Conservation (phyloP, 2,797 vertebrate species). For the Smutsia gigantea region DNA sequence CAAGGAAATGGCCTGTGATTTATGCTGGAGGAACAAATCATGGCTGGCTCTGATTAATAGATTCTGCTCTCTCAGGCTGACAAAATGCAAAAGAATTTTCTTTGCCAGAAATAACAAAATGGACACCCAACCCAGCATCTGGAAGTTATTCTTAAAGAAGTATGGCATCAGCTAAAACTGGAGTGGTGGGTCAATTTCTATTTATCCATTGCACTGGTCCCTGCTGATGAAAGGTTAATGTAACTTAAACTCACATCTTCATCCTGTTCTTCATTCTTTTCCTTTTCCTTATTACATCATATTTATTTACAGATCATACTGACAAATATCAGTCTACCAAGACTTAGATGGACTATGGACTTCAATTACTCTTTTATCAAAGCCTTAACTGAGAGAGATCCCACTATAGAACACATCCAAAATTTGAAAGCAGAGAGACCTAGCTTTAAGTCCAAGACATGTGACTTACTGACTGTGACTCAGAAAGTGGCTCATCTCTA, state of each 20-base stretch:
- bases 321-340: not conserved
- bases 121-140: slow-evolving; percentile 75
- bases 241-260: slow-evolving; percentile 41
- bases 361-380: not conserved
- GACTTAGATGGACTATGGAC: not conserved
- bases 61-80: slow-evolving; percentile 70
- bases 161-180: slow-evolving; percentile 69
- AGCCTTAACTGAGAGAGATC: not conserved
- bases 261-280: slow-evolving; percentile 39
- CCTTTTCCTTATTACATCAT: not conserved
- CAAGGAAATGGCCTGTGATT: slow-evolving; percentile 58
- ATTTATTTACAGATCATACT: slow-evolving; percentile 16
- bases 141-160: slow-evolving; percentile 79
- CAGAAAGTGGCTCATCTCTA: not conserved
- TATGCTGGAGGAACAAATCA: slow-evolving; percentile 68
- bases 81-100: slow-evolving; percentile 73
- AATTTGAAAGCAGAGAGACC: not conserved
- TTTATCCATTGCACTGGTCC: slow-evolving; percentile 56
- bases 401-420: not conserved
- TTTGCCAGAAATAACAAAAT: slow-evolving; percentile 80
- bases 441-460: not conserved
- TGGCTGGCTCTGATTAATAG: slow-evolving; percentile 76
- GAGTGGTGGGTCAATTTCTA: slow-evolving; percentile 62
- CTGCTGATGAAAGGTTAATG: slow-evolving; percentile 44
- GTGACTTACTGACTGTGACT: not conserved